Evolutionary conservation across 2,888 invertebrate genomes (phyloP).

Genomic region (Dorcus hopei): DNA sequence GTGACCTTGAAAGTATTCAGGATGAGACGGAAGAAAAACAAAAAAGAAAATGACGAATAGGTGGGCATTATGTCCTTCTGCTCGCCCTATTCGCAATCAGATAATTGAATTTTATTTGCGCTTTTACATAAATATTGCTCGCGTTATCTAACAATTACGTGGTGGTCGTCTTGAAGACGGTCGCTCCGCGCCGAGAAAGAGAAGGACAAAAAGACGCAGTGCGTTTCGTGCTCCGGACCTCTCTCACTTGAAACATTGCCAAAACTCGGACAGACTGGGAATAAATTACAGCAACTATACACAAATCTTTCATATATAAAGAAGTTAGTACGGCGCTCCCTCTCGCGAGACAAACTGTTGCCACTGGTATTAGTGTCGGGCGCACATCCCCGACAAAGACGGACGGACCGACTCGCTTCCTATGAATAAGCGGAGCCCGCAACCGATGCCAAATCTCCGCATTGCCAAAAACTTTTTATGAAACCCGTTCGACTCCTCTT

Average conservation of each 20-base stretch:
- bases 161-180: not conserved
- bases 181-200: not conserved
- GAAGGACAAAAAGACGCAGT: not conserved
- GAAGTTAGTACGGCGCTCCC: not conserved
- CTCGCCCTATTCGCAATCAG: no score
- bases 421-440: not conserved
- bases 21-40: no score
- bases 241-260: constrained; percentile 21
- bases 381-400: not conserved
- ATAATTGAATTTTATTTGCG: no score
- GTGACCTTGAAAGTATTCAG: no score
- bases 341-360: not conserved
- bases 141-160: constrained; percentile 1
- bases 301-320: constrained; percentile 23
- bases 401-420: not conserved
- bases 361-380: not conserved
- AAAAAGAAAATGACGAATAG: no score
- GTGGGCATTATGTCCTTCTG: no score
- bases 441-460: constrained; percentile 3
- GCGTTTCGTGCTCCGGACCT: not conserved
- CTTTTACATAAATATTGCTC: not conserved
- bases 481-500: not conserved
- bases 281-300: constrained; percentile 27
- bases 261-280: constrained; percentile 23
- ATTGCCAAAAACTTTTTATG: constrained; percentile 8